A percentile compares a stretch with the other conserved stretches of the same genome.
These are phyloP conservation scores for Microctonus hyperodae DNA, from an alignment of 2,888 invertebrate species.

Conservation along the genomic window DNA sequence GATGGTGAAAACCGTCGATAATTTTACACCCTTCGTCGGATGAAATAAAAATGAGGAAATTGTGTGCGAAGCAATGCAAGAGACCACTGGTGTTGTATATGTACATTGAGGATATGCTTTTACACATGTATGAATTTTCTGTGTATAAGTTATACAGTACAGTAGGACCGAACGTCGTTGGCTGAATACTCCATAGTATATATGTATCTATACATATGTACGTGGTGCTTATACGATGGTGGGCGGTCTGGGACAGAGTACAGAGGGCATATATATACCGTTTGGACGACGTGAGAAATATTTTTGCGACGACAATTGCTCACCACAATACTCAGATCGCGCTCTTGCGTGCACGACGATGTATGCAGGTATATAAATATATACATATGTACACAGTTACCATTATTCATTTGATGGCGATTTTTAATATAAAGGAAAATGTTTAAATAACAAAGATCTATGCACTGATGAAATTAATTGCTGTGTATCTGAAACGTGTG, in stretches of 20 bases:
- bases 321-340: slow-evolving; percentile 10
- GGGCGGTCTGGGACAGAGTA: slow-evolving; percentile 40
- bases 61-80: slow-evolving; percentile 39
- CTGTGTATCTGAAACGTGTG: no score
- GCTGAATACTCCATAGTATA: slow-evolving; percentile 26
- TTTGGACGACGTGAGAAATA: slow-evolving; percentile 56
- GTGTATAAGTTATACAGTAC: slow-evolving; percentile 16
- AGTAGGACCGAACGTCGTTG: slow-evolving; percentile 15
- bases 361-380: no score
- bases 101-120: slow-evolving; percentile 20
- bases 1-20: slow-evolving; percentile 44
- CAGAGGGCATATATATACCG: slow-evolving; percentile 36
- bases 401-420: no score
- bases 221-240: slow-evolving; percentile 38
- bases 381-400: no score
- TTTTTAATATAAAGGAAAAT: no score
- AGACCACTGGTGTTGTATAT: slow-evolving; percentile 37
- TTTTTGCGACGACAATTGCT: slow-evolving; percentile 44
- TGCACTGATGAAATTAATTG: no score
- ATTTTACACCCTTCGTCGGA: slow-evolving; percentile 42
- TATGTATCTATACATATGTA: no score
- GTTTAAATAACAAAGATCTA: no score
- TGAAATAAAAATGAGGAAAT: slow-evolving; percentile 38
- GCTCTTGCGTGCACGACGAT: no score
- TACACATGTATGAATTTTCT: slow-evolving; percentile 7